A percentile compares a stretch with the other conserved stretches of the same genome.
Conservation (phyloP, 2,797 vertebrate genomes). For the Paramormyrops hopkinsi region DNA sequence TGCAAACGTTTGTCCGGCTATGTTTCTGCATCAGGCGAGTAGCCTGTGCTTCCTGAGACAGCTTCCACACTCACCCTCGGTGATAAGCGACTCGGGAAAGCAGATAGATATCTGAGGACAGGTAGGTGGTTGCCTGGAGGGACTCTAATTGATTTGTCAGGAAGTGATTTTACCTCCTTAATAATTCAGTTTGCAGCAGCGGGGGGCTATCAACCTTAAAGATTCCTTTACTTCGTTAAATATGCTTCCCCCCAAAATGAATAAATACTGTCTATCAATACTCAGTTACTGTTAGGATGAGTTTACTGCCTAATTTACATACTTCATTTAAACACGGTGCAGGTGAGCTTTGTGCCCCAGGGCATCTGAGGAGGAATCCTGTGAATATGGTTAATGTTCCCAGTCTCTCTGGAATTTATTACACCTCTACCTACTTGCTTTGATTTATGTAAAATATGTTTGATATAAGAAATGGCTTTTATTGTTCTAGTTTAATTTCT, state of each 20-base stretch:
- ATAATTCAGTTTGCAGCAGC: neutral
- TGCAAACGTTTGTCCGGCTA: neutral
- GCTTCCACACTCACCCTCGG: neutral
- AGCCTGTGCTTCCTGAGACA: neutral
- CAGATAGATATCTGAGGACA: neutral
- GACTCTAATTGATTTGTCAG: neutral
- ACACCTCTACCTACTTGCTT: neutral
- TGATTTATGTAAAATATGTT: neutral
- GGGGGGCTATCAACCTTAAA: neutral
- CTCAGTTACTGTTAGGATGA: neutral
- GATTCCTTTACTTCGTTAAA: neutral
- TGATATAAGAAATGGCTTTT: neutral
- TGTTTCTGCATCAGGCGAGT: neutral
- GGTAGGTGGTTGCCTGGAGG: neutral
- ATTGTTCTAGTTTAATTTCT: neutral
- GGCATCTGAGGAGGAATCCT: neutral
- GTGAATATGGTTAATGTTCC: neutral
- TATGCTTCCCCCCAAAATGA: neutral
- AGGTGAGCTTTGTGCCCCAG: neutral
- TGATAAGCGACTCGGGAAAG: neutral
- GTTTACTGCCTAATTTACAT: neutral
- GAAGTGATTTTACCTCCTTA: neutral
- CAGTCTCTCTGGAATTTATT: neutral
- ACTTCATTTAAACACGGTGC: neutral
- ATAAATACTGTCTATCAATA: neutral